Percentiles rank a stretch among this genome's conserved stretches.
Conservation (phyloP, 2,113 vertebrate species). For the Phodopus roborovskii region DNA sequence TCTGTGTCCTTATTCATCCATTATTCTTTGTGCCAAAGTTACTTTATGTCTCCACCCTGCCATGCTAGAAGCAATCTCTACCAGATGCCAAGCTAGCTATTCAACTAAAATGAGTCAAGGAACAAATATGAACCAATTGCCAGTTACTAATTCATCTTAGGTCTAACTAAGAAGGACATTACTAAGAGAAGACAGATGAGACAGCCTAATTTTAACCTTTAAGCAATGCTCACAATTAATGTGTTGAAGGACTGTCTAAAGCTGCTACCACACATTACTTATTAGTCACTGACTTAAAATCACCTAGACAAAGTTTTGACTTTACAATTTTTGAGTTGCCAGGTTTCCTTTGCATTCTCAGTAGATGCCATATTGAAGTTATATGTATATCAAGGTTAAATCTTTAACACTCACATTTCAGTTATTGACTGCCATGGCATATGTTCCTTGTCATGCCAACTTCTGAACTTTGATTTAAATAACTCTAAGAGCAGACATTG, state of each 20-base stretch:
- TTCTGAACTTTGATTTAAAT: neutral
- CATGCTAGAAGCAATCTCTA: neutral
- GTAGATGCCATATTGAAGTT: neutral
- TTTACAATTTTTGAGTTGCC: neutral
- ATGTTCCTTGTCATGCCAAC: neutral
- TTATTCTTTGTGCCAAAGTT: neutral
- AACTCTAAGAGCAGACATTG: neutral
- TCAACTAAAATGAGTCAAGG: neutral
- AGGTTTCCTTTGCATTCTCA: neutral
- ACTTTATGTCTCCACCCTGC: neutral
- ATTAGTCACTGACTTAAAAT: neutral
- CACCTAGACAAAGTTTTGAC: neutral
- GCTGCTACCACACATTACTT: neutral
- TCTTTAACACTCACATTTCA: neutral
- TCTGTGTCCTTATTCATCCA: neutral
- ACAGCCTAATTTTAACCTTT: neutral
- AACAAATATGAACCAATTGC: neutral
- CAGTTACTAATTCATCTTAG: neutral
- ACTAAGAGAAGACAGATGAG: neutral
- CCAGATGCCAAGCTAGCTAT: neutral
- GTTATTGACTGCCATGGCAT: neutral
- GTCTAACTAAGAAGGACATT: neutral
- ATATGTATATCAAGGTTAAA: too few relatives aligned
- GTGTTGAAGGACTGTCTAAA: neutral
- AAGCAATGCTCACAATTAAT: neutral